phyloP scores from a whole-genome alignment of 2,888 invertebrate species.

The Sericinus montela region DNA sequence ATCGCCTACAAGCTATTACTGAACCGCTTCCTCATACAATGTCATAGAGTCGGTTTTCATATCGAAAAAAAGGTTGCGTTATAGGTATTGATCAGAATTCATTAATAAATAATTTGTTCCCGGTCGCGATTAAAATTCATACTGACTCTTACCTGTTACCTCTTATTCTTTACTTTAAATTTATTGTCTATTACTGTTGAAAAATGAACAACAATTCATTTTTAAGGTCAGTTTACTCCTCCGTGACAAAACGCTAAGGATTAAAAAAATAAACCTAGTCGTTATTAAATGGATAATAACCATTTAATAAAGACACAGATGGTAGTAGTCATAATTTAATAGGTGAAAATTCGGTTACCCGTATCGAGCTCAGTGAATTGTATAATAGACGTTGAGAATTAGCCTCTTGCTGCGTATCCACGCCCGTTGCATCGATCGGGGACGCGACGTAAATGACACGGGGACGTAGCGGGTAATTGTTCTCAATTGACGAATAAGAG shows the following conservation, averaged over 20 bases:
- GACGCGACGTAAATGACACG: constrained; percentile 34
- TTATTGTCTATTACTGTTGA: too few relatives aligned
- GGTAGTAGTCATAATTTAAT: constrained; percentile 18
- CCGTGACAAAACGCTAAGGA: too few relatives aligned
- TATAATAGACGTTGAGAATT: constrained; percentile 64
- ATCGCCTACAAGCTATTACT: constrained; percentile 11
- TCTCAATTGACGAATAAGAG: constrained; percentile 66
- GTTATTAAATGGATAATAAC: too few relatives aligned
- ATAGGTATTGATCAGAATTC: too few relatives aligned
- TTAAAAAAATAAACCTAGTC: too few relatives aligned
- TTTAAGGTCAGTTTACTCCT: too few relatives aligned
- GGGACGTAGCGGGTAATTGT: constrained; percentile 62
- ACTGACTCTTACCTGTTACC: too few relatives aligned
- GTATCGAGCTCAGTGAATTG: constrained; percentile 42
- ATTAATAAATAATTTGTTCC: too few relatives aligned
- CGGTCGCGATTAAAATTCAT: too few relatives aligned
- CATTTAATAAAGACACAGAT: constrained; percentile 24
- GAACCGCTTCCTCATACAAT: constrained; percentile 13
- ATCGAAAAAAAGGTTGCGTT: too few relatives aligned
- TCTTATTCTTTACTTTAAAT: too few relatives aligned
- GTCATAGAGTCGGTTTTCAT: background rate
- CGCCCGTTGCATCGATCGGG: constrained; percentile 54
- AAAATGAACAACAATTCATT: too few relatives aligned
- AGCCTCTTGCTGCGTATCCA: constrained; percentile 48
- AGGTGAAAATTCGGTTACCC: constrained; percentile 19